Evolutionary conservation across 2,797 vertebrate species (phyloP), one percentile per base, ranked within the genome.

Genomic region (Enteromius afrohamiltoni): DNA sequence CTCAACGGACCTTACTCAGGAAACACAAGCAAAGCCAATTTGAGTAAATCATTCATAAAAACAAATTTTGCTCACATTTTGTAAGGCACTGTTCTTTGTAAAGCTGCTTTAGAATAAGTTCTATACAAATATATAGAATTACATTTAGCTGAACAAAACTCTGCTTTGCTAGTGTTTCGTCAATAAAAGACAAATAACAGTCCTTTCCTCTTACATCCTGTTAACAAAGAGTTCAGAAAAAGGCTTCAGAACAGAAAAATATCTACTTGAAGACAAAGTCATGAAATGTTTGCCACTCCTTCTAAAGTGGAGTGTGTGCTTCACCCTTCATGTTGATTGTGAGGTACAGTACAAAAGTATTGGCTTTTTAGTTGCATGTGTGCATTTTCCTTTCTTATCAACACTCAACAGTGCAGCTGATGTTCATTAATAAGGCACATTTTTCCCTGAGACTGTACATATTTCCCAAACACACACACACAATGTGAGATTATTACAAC

Each of bases 401-500:
- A 53, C 55, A 51, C 69, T 82, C 70, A 64, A 34, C 31, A 34
- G 37, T 23, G 29, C 42, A 26, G 45, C 6, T 29, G 70, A 68
- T 29, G 7, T 42, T n/a, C 34, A 40, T 68, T 69, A 17, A 51
- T 65, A 55, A 79, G 60, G 69, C 45, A 49, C 37, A 60, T 69
- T 45, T 70, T 70, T 78, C 67, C 69, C 51, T 85, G 85, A 82
- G 69, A 76, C 19, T 13, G 51, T 47, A 60, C 31, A 14, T 60
- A 31, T 8, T 78, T 23, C 40, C 7, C 19, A 11, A 80, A 42
- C 34, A 64, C 77, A n/a, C 58, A 67, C 49, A 34, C 29, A 29
- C 31, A 58, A 71, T 6, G 62, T 17, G 29, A 45, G 77, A 13
- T 3, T 26, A 65, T 40, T 45, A 19, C 10, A 23, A 11, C 11